Conservation (phyloP, 2,888 invertebrate species). For the Drosophila vallismaia region DNA sequence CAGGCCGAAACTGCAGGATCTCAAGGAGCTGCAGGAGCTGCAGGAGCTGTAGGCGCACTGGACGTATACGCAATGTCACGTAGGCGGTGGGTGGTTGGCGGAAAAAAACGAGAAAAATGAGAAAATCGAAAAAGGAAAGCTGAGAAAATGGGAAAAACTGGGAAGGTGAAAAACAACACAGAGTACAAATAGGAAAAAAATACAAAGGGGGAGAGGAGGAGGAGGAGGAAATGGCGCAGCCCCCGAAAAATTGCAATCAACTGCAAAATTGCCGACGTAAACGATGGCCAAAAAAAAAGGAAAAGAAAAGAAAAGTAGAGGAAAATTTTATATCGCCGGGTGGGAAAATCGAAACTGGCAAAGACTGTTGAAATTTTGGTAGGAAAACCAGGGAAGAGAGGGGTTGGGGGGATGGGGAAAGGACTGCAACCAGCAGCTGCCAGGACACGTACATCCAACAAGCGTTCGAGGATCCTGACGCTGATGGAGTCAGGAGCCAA, state of each 20-base stretch:
- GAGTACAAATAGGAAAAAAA: conserved; percentile 2
- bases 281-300: conserved; percentile 58
- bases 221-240: conserved; percentile 65
- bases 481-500: conserved; percentile 54
- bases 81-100: conserved; percentile 37
- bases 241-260: conserved; percentile 81
- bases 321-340: conserved; percentile 30
- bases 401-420: conserved; percentile 34
- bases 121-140: not conserved
- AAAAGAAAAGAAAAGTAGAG: conserved; percentile 6
- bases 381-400: conserved; percentile 10
- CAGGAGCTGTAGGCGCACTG: conserved; percentile 55
- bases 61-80: conserved; percentile 75
- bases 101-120: not conserved
- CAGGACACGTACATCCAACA: conserved; percentile 73
- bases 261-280: conserved; percentile 82
- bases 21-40: conserved; percentile 11
- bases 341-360: conserved; percentile 36
- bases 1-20: conserved; percentile 8
- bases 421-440: conserved; percentile 74
- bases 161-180: not conserved
- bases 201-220: not conserved
- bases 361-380: conserved; percentile 14
- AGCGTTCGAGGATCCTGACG: conserved; percentile 55
- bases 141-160: conserved; percentile 1